These are phyloP conservation scores for Hucho hucho DNA, from an alignment of 2,113 vertebrate species.

Conservation along the genomic window DNA sequence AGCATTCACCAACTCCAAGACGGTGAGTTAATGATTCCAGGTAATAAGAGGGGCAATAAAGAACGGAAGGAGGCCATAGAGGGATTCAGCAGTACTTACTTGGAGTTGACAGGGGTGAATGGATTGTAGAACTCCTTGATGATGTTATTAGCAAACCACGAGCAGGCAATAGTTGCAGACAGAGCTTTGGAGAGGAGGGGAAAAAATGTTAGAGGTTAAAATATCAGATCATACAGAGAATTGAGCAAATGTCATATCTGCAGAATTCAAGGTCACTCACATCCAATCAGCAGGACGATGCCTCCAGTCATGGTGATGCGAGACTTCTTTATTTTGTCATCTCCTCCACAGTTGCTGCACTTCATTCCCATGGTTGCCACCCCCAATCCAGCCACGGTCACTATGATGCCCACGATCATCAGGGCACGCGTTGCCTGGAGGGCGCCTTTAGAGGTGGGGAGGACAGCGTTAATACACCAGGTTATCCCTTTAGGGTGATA, in stretches of 20 bases:
- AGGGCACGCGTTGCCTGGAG: constrained; percentile 85
- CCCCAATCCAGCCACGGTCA: constrained; percentile 70
- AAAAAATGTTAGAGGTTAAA: background rate
- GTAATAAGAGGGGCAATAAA: background rate
- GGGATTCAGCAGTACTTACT: constrained; percentile 71
- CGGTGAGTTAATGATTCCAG: background rate
- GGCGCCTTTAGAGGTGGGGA: constrained; percentile 61
- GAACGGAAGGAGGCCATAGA: background rate
- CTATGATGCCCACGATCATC: constrained; percentile 81
- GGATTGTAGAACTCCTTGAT: constrained; percentile 82
- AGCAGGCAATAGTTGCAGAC: constrained; percentile 76
- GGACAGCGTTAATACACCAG: constrained; percentile 15
- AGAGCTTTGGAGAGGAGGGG: constrained; percentile 68
- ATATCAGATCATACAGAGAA: background rate
- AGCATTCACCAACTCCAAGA: background rate
- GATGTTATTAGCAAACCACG: constrained; percentile 82
- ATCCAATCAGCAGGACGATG: constrained; percentile 77
- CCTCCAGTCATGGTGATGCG: constrained; percentile 83
- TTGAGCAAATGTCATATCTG: background rate
- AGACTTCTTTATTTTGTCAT: constrained; percentile 80
- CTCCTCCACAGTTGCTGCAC: constrained; percentile 84
- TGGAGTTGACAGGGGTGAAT: constrained; percentile 76
- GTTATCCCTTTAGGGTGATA: background rate
- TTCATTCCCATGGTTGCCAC: constrained; percentile 87
- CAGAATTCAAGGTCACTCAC: constrained; percentile 54